Evolutionary conservation across 2,113 vertebrate genomes (phyloP).

Genomic region (Macaca mulatta): DNA sequence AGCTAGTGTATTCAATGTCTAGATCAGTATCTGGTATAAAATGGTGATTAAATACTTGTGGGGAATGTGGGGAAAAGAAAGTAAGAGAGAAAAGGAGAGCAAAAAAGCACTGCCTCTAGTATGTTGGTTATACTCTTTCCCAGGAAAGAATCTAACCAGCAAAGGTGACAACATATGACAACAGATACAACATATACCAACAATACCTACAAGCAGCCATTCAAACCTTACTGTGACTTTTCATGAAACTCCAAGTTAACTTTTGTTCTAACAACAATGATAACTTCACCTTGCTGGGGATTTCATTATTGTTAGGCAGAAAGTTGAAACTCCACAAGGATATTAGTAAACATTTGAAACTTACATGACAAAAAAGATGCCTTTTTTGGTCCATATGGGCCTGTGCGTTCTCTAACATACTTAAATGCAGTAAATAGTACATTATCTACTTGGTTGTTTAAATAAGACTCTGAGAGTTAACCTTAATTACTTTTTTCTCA

Average conservation of each 20-base stretch:
- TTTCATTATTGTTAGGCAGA: background rate
- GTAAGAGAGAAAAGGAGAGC: background rate
- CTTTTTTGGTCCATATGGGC: background rate
- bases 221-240: background rate
- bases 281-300: background rate
- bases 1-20: background rate
- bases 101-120: fast-evolving
- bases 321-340: background rate
- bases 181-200: too few relatives aligned
- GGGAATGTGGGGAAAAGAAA: background rate
- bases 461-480: background rate
- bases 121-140: background rate
- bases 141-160: background rate
- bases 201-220: background rate
- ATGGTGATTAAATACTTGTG: background rate
- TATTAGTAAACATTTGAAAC: background rate
- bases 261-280: background rate
- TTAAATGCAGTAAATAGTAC: background rate
- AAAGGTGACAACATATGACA: background rate
- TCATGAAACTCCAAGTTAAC: background rate
- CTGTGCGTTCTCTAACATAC: background rate
- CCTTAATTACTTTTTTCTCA: background rate
- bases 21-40: background rate
- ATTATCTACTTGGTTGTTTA: background rate
- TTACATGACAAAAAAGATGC: background rate